Percentiles rank a stretch among this genome's conserved stretches.
Conservation (phyloP, 2,888 invertebrate genomes). For the Neocrepidodera transversa region DNA sequence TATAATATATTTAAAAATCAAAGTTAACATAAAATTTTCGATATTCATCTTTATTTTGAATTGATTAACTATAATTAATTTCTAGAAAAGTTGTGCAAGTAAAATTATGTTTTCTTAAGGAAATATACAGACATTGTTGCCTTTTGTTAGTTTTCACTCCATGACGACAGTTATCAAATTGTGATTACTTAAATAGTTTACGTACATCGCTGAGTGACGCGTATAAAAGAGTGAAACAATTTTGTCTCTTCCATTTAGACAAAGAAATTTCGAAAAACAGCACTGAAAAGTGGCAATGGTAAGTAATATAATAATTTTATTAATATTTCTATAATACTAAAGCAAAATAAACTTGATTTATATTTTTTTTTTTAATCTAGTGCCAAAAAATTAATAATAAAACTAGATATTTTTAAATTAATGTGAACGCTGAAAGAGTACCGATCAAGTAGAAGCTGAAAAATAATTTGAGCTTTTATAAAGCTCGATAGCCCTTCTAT, state of each 20-base stretch:
- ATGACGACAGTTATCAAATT: constrained; percentile 6
- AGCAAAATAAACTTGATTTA: background rate
- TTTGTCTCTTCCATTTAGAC: background rate
- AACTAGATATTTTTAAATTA: background rate
- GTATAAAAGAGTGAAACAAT: constrained; percentile 12
- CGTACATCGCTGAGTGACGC: background rate
- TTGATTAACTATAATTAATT: no score
- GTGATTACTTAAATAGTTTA: background rate
- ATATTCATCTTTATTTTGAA: no score
- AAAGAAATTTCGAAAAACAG: constrained; percentile 15
- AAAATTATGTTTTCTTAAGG: no score
- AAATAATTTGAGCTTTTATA: background rate
- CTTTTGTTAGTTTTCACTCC: background rate
- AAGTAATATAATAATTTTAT: no score
- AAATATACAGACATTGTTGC: no score
- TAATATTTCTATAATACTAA: background rate
- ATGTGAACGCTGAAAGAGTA: background rate
- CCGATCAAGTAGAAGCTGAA: background rate
- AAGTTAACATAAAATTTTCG: no score
- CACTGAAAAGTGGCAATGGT: constrained; percentile 2
- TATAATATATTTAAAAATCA: no score
- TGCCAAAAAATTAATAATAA: background rate
- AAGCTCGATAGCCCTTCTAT: background rate
- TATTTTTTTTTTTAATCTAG: background rate
- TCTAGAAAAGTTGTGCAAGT: no score